Evolutionary conservation across 2,113 vertebrate genomes (phyloP), one percentile per base, ranked within the genome.

Genomic region (Apus apus): DNA sequence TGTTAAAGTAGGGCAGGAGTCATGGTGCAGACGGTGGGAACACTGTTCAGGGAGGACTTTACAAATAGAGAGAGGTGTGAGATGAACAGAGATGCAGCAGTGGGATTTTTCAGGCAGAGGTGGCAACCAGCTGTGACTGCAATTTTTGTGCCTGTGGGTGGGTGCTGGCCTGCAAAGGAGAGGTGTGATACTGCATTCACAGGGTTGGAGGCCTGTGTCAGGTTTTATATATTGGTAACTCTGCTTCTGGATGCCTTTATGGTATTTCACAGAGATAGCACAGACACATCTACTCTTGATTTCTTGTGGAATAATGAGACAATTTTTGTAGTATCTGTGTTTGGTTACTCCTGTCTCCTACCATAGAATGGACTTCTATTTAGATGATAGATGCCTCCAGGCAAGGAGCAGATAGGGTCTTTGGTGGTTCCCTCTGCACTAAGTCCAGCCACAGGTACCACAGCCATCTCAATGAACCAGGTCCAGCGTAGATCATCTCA

Each of bases 351-450:
- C 6, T 6, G 1, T 3, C 22, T 8, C 9, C n/a, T 51, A 27
- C 14, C 36, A 14, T 25, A n/a, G 45, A 11, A 80, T 76, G 15
- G 20, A 58, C 40, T 50, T 85, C 6, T 0, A 13, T 46, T 46
- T 51, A 20, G 34, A 11, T 60, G 23, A 45, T 45, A 38, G 11
- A 20, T 76, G 21, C 45, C 65, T 60, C 73, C 34, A 85, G 64
- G 22, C 32, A 58, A 5, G 15, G 18, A 57, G 14, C 0, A 0
- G 0, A 1, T 40, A 10, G 3, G 6, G 27, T 77, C 3, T 54
- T n/a, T 1, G 1, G 32, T 30, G 25, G 11, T 56, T 5, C 26
- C 9, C 7, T 65, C 45, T 36, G 46, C 1, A 1, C 11, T 2
- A 3, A 20, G 27, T 43, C 71, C 25, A 45, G 23, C 8, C 19